Evolutionary conservation across 2,797 vertebrate species (phyloP), one percentile per base, ranked within the genome.

Genomic region (Anisognathus igniventris): DNA sequence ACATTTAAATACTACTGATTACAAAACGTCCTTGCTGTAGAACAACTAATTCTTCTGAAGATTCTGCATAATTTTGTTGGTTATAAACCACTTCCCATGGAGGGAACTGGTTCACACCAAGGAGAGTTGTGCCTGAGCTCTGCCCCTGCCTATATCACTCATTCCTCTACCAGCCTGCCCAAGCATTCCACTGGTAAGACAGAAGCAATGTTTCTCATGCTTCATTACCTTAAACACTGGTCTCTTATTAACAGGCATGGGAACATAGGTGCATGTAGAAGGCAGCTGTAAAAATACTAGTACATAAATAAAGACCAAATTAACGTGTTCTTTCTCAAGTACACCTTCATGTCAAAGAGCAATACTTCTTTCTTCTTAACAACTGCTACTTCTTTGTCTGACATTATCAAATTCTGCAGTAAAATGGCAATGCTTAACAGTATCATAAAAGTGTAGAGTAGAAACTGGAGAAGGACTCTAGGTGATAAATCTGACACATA

Each of bases 271-370:
- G 1, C 51, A 84, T 57, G 62, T 22, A 95, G 68, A 88, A 95
- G 19, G 44, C 82, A 90, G 92, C 82, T 95, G 45, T 88, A 91
- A 90, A 96, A 94, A 94, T 54, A 70, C 58, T 64, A 45, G 53
- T 14, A 74, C 68, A 37, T 78, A 86, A 94, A 91, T 83, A 94
- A 90, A 90, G 60, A 37, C 4, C 30, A 84, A 92, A 93, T 75
- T 78, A 72, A 47, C 12, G 21, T 27, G 21, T 35, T 86, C 54
- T 72, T 78, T 70, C 72, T 81, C 51, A 72, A n/a, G 33, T 15
- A 72, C 13, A 58, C 37, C n/a, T 88, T 66, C 40, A 42, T 3
- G 33, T 58, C 51, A 73, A 84, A 83, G 51, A 80, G 51, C 40
- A 70, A 28, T 78, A 73, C 31, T 77, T 80, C 58, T 77, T n/a